Conservation (phyloP, 2,888 invertebrate species). For the Yponomeuta sedellus region DNA sequence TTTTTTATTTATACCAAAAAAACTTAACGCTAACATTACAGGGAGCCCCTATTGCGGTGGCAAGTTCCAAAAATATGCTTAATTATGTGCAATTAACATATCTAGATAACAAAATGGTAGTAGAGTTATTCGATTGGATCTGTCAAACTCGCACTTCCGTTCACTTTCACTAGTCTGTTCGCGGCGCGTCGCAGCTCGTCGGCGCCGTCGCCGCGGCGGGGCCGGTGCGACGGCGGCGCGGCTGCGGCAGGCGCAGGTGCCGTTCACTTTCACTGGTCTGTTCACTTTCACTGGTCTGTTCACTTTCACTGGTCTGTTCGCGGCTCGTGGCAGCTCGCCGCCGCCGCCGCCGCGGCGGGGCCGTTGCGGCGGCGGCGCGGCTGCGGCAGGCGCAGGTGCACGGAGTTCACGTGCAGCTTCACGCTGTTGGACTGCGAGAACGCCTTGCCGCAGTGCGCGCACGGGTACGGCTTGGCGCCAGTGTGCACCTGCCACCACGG, state of each 20-base stretch:
- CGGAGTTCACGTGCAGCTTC: constrained; percentile 17
- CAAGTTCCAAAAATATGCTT: too few relatives aligned
- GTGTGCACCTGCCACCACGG: constrained; percentile 15
- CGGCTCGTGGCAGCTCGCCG: not conserved
- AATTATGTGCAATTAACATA: too few relatives aligned
- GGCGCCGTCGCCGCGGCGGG: not conserved
- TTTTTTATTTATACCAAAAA: too few relatives aligned
- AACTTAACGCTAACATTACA: too few relatives aligned
- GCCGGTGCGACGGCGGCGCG: not conserved
- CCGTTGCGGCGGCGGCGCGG: not conserved
- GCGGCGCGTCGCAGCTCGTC: not conserved
- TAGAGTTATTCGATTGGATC: too few relatives aligned
- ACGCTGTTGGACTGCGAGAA: constrained; percentile 18
- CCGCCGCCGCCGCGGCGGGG: not conserved
- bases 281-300: too few relatives aligned
- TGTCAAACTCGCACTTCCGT: too few relatives aligned
- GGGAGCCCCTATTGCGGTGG: too few relatives aligned
- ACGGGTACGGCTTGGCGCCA: constrained; percentile 18
- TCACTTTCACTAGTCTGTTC: too few relatives aligned
- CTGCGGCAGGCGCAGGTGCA: constrained; percentile 17
- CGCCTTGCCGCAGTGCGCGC: constrained; percentile 16
- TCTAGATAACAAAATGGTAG: too few relatives aligned
- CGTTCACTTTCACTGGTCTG: too few relatives aligned
- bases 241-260: constrained; percentile 16
- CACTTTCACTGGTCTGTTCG: too few relatives aligned